Evolutionary conservation across 35 echinoderm and acorn worm genomes (phyloP).

Genomic region (Heliocidaris tuberculata): DNA sequence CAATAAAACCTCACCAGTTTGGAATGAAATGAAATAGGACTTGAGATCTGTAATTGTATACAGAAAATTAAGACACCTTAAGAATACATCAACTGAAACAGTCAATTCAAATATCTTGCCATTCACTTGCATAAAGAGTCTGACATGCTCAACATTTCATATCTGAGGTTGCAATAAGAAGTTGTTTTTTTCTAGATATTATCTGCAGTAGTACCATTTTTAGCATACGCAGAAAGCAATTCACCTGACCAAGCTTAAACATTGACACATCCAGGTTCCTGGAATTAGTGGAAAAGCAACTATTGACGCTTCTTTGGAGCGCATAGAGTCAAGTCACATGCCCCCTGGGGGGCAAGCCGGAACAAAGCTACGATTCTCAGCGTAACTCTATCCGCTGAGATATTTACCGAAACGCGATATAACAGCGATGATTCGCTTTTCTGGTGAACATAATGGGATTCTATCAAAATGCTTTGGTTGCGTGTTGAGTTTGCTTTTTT

Average conservation of each 20-base stretch:
- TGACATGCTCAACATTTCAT: too few relatives aligned
- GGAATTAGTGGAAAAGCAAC: conserved; percentile 9
- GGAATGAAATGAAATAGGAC: too few relatives aligned
- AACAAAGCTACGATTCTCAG: neutral
- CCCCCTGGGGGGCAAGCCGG: neutral
- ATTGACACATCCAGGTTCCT: neutral
- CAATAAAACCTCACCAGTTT: too few relatives aligned
- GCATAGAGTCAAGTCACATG: neutral
- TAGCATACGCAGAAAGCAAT: neutral
- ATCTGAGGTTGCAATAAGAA: too few relatives aligned
- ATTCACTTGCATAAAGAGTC: too few relatives aligned
- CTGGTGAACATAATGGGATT: neutral
- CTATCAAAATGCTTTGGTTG: neutral
- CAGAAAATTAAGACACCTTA: too few relatives aligned
- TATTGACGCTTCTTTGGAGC: neutral
- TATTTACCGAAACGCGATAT: neutral
- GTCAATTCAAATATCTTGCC: too few relatives aligned
- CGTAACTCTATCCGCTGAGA: neutral
- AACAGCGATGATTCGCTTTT: neutral
- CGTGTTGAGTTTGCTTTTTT: neutral
- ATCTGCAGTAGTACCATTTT: neutral
- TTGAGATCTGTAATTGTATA: too few relatives aligned
- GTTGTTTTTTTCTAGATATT: neutral
- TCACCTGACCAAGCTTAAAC: neutral
- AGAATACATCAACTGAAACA: too few relatives aligned